A percentile compares a stretch with the other conserved stretches of the same genome.
These are phyloP conservation scores for Bergia sp. DNA, from an alignment of 92 coral and sea anemone genomes.

Conservation along the genomic window DNA sequence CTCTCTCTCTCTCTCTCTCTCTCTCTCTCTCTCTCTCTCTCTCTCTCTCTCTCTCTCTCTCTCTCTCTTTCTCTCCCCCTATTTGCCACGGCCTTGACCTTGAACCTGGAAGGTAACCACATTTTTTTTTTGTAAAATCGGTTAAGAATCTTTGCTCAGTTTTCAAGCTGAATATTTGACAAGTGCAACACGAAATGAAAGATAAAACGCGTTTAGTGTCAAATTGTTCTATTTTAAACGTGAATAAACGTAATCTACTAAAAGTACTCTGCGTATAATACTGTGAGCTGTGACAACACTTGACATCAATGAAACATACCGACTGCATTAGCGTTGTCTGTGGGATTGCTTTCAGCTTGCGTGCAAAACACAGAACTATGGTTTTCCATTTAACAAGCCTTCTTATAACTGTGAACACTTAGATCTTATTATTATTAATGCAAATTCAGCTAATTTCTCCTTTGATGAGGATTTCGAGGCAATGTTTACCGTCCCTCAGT, in stretches of 20 bases:
- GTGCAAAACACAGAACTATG: neutral
- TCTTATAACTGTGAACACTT: neutral
- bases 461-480: neutral
- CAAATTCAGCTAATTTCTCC: neutral
- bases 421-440: neutral
- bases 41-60: too few relatives aligned
- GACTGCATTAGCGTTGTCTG: neutral
- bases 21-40: too few relatives aligned
- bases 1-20: too few relatives aligned
- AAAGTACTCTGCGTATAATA: neutral
- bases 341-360: neutral
- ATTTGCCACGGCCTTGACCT: too few relatives aligned
- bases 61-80: too few relatives aligned
- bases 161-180: neutral
- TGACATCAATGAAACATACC: conserved; percentile 3
- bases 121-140: too few relatives aligned
- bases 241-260: too few relatives aligned
- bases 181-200: neutral
- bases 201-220: neutral
- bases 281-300: conserved; percentile 19
- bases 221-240: too few relatives aligned
- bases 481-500: neutral
- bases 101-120: too few relatives aligned
- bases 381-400: neutral
- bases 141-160: neutral